These are phyloP conservation scores for Strigamia maritima DNA, from an alignment of 2,888 invertebrate genomes.

Conservation along the genomic window DNA sequence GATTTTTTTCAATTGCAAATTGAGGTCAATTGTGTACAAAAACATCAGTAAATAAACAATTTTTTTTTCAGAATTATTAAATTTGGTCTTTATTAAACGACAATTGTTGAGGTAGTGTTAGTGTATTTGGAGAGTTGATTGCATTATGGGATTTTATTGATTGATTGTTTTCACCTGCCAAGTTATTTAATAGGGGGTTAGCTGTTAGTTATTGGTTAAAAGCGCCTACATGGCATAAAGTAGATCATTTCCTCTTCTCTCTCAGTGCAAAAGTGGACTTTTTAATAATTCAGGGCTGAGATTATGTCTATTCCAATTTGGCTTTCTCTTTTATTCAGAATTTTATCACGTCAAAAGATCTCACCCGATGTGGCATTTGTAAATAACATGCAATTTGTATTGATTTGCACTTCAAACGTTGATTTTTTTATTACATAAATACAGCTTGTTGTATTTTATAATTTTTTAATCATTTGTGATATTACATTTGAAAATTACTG, in stretches of 20 bases:
- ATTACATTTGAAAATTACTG: too few relatives aligned
- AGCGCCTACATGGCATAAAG: conserved; percentile 7
- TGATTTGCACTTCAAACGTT: background rate
- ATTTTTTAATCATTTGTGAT: too few relatives aligned
- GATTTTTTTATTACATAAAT: background rate
- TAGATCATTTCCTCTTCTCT: background rate
- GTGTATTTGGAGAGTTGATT: background rate
- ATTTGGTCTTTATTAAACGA: too few relatives aligned
- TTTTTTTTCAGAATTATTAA: too few relatives aligned
- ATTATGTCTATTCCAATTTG: conserved; percentile 25
- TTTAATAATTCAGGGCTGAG: conserved; percentile 18
- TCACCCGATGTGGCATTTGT: background rate
- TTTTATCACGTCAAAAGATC: conserved; percentile 23
- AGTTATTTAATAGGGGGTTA: background rate
- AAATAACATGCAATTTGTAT: background rate
- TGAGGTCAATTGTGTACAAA: too few relatives aligned
- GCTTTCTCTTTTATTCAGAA: background rate
- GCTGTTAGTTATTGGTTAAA: background rate
- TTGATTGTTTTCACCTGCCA: conserved; percentile 19
- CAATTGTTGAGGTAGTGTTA: background rate
- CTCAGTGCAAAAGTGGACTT: background rate
- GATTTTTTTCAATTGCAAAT: too few relatives aligned
- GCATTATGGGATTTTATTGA: background rate
- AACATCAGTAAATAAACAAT: too few relatives aligned
- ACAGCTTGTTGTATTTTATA: too few relatives aligned